A percentile compares a stretch with the other conserved stretches of the same genome.
Conservation (phyloP, 37 sponge, comb jelly and placozoan genomes). For the Mnemiopsis leidyi region DNA sequence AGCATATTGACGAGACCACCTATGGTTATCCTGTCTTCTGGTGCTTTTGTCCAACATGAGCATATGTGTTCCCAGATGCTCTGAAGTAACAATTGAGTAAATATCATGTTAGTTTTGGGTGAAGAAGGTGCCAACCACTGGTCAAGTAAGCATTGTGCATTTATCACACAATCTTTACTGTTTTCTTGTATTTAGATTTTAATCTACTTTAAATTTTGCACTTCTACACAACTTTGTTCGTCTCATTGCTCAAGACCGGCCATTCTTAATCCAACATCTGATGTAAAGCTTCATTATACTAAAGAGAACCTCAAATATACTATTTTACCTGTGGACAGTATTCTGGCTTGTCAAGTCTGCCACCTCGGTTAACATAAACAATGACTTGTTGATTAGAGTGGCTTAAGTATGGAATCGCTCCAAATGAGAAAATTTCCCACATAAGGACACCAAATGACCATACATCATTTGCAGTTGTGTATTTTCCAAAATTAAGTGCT, state of each 20-base stretch:
- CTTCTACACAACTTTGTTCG: too few relatives aligned
- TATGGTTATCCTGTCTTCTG: slow-evolving; percentile 15
- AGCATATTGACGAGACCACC: background rate
- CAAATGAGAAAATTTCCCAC: slow-evolving; percentile 64
- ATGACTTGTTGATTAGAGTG: slow-evolving; percentile 22
- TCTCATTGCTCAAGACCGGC: too few relatives aligned
- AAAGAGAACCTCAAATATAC: background rate
- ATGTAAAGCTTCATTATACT: too few relatives aligned
- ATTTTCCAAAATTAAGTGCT: slow-evolving; percentile 43
- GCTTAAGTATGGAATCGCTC: background rate
- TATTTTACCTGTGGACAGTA: slow-evolving; percentile 26
- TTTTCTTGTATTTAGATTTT: too few relatives aligned
- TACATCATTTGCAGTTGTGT: slow-evolving; percentile 43
- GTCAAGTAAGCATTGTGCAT: too few relatives aligned
- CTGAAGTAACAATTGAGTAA: background rate
- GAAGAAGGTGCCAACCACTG: too few relatives aligned
- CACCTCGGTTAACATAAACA: background rate
- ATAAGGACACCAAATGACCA: slow-evolving; percentile 40
- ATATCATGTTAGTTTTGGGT: too few relatives aligned
- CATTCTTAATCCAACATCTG: too few relatives aligned
- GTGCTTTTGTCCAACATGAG: background rate
- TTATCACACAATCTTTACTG: too few relatives aligned
- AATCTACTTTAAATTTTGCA: too few relatives aligned
- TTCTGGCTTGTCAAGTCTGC: background rate
- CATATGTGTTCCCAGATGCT: background rate